Conservation (phyloP, 2,113 vertebrate species). For the Nothobranchius furzeri region DNA sequence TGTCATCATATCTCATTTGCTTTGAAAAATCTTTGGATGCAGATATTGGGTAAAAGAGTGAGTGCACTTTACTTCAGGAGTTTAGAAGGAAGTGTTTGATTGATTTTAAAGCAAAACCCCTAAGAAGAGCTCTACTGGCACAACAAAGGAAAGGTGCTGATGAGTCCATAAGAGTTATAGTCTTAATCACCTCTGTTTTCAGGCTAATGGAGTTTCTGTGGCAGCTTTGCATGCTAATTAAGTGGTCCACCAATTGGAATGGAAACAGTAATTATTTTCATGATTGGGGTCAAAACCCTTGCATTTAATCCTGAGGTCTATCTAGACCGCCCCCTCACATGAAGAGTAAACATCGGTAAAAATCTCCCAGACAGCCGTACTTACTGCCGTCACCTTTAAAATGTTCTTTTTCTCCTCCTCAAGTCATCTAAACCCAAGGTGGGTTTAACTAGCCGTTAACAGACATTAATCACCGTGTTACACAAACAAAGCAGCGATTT, state of each 20-base stretch:
- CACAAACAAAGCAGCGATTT: too few relatives aligned
- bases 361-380: conserved; percentile 6
- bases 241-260: conserved; percentile 57
- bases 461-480: too few relatives aligned
- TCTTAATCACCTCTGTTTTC: conserved; percentile 64
- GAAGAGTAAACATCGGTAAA: conserved; percentile 38
- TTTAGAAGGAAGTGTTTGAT: conserved; percentile 26
- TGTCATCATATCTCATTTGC: conserved; percentile 56
- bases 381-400: conserved; percentile 37
- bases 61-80: conserved; percentile 9
- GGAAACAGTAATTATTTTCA: conserved; percentile 72
- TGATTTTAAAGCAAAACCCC: not conserved
- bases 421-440: not conserved
- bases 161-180: conserved; percentile 56
- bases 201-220: conserved; percentile 59
- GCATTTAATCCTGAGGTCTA: conserved; percentile 65
- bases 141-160: conserved; percentile 48
- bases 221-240: conserved; percentile 68
- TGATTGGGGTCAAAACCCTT: conserved; percentile 76
- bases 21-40: conserved; percentile 52
- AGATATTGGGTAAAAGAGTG: conserved; percentile 20
- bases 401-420: conserved; percentile 16
- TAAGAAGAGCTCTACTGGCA: conserved; percentile 16
- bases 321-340: conserved; percentile 33
- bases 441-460: too few relatives aligned